Conservation (phyloP, 2,888 invertebrate genomes). For the Brachypalpus laphriformis region DNA sequence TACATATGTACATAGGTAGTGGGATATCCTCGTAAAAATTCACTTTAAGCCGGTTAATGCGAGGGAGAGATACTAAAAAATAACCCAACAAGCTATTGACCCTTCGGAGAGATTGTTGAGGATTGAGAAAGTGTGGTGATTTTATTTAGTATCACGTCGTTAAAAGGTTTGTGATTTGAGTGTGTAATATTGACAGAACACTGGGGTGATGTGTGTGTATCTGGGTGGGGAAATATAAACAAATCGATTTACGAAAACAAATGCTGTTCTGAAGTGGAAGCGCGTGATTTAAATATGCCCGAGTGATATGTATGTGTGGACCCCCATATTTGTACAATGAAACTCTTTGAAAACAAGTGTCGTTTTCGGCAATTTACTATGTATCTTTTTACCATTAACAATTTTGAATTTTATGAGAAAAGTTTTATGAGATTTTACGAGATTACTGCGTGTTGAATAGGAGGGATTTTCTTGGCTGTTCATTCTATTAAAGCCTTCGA, state of each 20-base stretch:
- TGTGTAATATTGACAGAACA: slow-evolving; percentile 23
- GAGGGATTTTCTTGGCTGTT: slow-evolving; percentile 41
- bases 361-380: slow-evolving; percentile 11
- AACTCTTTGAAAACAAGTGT: slow-evolving; percentile 25
- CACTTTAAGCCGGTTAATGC: slow-evolving; percentile 40
- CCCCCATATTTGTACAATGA: background rate
- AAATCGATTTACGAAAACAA: slow-evolving; percentile 43
- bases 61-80: slow-evolving; percentile 26
- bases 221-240: slow-evolving; percentile 9
- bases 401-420: slow-evolving; percentile 67
- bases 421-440: slow-evolving; percentile 67
- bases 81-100: slow-evolving; percentile 50
- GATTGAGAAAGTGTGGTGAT: slow-evolving; percentile 35
- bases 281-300: slow-evolving; percentile 40
- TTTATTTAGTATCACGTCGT: slow-evolving; percentile 57
- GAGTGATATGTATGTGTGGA: slow-evolving; percentile 1
- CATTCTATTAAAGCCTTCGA: slow-evolving; percentile 47
- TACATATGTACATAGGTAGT: background rate
- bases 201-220: background rate
- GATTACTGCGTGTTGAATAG: slow-evolving; percentile 38
- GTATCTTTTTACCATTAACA: slow-evolving; percentile 64
- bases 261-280: slow-evolving; percentile 16
- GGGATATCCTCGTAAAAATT: slow-evolving; percentile 43
- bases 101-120: slow-evolving; percentile 26
- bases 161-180: slow-evolving; percentile 51